Evolutionary conservation across 2,113 vertebrate species (phyloP).

Genomic region (Actinemys pallida): DNA sequence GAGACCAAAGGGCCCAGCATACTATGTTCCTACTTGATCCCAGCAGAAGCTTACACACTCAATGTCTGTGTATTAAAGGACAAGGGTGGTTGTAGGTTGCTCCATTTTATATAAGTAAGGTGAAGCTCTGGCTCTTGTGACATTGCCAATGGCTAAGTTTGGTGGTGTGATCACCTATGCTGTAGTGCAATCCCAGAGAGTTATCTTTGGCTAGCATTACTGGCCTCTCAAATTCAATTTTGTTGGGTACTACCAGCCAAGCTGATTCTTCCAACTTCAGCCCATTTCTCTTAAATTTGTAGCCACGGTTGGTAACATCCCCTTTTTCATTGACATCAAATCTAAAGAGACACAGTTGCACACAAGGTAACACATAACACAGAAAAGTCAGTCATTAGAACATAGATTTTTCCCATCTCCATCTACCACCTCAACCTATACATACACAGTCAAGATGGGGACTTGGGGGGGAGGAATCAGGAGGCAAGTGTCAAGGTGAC

Average conservation of each 20-base stretch:
- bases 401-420: background rate
- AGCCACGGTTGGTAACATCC: background rate
- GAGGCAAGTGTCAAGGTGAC: background rate
- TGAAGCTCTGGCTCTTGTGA: background rate
- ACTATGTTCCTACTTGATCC: rapidly evolving
- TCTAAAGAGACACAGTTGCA: background rate
- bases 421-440: background rate
- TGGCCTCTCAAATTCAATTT: background rate
- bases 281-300: background rate
- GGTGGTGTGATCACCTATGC: background rate
- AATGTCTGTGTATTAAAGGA: background rate
- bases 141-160: background rate
- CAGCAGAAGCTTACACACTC: background rate
- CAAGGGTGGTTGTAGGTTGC: background rate
- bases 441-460: background rate
- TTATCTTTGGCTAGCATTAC: background rate
- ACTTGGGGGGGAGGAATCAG: background rate
- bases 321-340: conserved; percentile 7
- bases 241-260: rapidly evolving
- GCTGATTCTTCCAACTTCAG: background rate
- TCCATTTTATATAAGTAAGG: background rate
- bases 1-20: background rate
- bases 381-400: background rate
- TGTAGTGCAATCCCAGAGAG: background rate
- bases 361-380: background rate